These are phyloP conservation scores for Trichopria drosophilae DNA, from an alignment of 2,888 invertebrate species.

Conservation along the genomic window DNA sequence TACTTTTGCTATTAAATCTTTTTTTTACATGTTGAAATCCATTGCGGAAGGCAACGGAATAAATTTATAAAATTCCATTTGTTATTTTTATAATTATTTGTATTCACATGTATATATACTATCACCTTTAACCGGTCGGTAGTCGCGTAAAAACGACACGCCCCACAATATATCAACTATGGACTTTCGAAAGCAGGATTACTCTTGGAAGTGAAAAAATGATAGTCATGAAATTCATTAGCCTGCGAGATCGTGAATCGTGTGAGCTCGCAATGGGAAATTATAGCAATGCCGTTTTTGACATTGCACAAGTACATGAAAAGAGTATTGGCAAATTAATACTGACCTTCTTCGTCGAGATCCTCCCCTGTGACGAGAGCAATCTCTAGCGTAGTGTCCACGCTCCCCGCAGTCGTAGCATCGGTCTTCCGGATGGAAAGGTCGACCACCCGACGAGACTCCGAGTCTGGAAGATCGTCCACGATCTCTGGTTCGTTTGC, in stretches of 20 bases:
- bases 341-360: constrained; percentile 55
- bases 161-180: neutral
- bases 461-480: constrained; percentile 66
- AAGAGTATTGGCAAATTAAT: neutral
- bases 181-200: neutral
- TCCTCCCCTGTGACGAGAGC: constrained; percentile 69
- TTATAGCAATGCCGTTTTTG: too few species aligned
- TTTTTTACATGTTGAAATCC: too few species aligned
- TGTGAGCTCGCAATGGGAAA: too few species aligned
- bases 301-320: too few species aligned
- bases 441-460: constrained; percentile 65
- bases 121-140: too few species aligned
- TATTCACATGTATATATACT: too few species aligned
- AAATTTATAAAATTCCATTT: too few species aligned
- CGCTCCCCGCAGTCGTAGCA: constrained; percentile 94
- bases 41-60: too few species aligned
- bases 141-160: too few species aligned
- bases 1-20: constrained; percentile 39
- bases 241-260: too few species aligned
- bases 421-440: constrained; percentile 86
- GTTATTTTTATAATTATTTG: too few species aligned
- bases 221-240: neutral
- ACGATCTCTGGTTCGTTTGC: constrained; percentile 67
- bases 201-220: neutral
- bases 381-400: constrained; percentile 92